Evolutionary conservation across 2,888 invertebrate genomes (phyloP).

Genomic region (Cosmorhoe ocellata): DNA sequence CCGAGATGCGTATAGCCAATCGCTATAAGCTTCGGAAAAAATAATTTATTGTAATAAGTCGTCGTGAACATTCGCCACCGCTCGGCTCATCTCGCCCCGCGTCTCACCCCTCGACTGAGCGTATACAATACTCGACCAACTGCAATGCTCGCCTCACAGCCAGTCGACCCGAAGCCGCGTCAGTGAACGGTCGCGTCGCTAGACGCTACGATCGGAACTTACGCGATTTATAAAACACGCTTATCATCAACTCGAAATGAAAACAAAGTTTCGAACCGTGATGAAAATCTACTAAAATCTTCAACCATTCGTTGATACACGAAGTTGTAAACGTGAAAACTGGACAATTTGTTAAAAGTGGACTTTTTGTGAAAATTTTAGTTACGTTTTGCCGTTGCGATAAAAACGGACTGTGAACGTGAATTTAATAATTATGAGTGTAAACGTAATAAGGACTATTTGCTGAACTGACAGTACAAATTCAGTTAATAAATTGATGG

Average conservation of each 20-base stretch:
- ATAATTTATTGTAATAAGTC: conserved; percentile 81
- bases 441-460: conserved; percentile 56
- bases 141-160: conserved; percentile 71
- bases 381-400: conserved; percentile 36
- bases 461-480: conserved; percentile 61
- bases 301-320: conserved; percentile 24
- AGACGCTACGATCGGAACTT: conserved; percentile 65
- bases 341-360: conserved; percentile 44
- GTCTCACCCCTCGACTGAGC: conserved; percentile 59
- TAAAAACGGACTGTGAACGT: conserved; percentile 30
- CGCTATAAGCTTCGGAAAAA: conserved; percentile 74
- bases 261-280: conserved; percentile 46
- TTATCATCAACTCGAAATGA: conserved; percentile 61
- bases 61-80: conserved; percentile 79
- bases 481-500: conserved; percentile 77
- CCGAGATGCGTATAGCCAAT: conserved; percentile 61
- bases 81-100: conserved; percentile 74
- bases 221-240: conserved; percentile 73
- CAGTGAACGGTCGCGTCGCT: conserved; percentile 75
- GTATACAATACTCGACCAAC: conserved; percentile 73
- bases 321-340: conserved; percentile 19
- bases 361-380: conserved; percentile 54
- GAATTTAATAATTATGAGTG: conserved; percentile 53
- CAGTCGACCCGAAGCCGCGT: conserved; percentile 77
- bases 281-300: conserved; percentile 26